These are phyloP conservation scores for Phrynocephalus versicolor DNA, from an alignment of 2,113 vertebrate genomes.

Conservation along the genomic window DNA sequence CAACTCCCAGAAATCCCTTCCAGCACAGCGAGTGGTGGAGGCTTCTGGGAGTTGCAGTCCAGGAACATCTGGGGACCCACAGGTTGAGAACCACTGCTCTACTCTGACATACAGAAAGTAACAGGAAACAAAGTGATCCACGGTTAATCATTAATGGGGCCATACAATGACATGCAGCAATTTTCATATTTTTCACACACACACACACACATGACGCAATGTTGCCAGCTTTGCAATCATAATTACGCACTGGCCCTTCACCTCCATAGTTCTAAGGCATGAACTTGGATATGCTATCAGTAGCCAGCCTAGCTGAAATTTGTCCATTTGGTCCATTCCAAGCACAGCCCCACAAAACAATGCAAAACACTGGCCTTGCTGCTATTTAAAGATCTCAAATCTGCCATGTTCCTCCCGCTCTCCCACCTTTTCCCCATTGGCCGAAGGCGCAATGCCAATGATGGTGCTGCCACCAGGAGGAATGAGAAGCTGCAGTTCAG, in stretches of 20 bases:
- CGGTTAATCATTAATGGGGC: slow-evolving; percentile 6
- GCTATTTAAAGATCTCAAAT: background rate
- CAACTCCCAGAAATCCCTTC: too few relatives aligned
- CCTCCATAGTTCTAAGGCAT: background rate
- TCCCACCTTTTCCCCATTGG: background rate
- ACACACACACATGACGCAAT: background rate
- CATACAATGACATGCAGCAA: background rate
- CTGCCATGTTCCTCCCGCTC: too few relatives aligned
- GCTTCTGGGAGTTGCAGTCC: too few relatives aligned
- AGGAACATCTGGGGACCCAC: too few relatives aligned
- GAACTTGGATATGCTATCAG: background rate
- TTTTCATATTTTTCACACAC: background rate
- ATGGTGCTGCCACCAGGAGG: background rate
- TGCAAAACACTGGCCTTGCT: background rate
- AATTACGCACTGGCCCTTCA: background rate
- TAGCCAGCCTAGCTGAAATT: background rate
- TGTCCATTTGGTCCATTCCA: background rate
- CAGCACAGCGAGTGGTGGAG: too few relatives aligned
- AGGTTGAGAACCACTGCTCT: too few relatives aligned
- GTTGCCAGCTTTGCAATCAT: background rate
- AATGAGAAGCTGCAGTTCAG: background rate
- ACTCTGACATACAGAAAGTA: slow-evolving; percentile 42
- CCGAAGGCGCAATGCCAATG: background rate
- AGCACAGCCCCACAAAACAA: background rate
- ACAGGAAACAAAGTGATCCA: slow-evolving; percentile 21